phyloP scores from a whole-genome alignment of 2,113 vertebrate genomes.

The Cervus canadensis region DNA sequence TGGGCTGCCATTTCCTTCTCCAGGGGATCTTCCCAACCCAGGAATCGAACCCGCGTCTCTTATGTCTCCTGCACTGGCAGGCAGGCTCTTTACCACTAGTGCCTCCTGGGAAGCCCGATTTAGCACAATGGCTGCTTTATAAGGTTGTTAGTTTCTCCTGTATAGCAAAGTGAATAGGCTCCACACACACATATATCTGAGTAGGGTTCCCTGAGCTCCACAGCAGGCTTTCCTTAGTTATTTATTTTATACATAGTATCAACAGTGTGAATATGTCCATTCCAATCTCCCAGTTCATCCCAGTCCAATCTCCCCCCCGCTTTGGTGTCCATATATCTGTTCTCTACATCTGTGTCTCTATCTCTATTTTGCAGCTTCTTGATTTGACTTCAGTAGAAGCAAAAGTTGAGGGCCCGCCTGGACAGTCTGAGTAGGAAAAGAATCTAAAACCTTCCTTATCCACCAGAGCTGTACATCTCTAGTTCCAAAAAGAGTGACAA shows the following conservation, averaged over 20 bases:
- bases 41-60: accelerated
- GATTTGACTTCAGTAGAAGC: neutral
- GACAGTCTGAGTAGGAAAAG: neutral
- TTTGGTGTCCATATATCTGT: neutral
- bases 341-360: neutral
- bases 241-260: neutral
- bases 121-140: neutral
- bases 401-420: neutral
- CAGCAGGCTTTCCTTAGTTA: neutral
- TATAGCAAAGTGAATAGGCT: neutral
- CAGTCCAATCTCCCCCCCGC: neutral
- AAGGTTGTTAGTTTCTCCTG: neutral
- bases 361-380: neutral
- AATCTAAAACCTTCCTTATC: neutral
- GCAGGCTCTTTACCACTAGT: neutral
- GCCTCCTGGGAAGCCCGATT: neutral
- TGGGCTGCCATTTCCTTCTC: neutral
- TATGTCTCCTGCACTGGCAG: neutral
- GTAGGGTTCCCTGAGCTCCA: neutral
- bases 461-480: neutral
- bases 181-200: neutral
- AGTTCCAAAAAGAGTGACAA: neutral
- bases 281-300: neutral
- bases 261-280: neutral
- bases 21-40: neutral